These are phyloP conservation scores for Mugil cephalus DNA, from an alignment of 2,113 vertebrate species.

Conservation along the genomic window DNA sequence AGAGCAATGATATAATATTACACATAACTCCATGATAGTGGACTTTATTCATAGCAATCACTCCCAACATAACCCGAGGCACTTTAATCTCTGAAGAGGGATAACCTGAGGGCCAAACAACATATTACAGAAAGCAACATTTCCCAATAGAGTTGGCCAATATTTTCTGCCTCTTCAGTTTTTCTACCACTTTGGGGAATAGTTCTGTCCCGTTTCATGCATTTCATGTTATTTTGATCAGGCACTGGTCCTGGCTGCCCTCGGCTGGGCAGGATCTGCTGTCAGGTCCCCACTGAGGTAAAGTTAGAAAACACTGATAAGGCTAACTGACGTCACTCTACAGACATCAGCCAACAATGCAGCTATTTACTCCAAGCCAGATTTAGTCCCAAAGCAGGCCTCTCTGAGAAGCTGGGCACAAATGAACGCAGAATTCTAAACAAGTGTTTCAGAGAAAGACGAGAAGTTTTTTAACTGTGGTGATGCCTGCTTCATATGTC, in stretches of 20 bases:
- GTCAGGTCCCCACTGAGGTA: slow-evolving; percentile 56
- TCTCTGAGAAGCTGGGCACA: slow-evolving; percentile 44
- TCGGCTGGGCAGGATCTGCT: slow-evolving; percentile 23
- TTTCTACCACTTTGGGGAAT: not conserved
- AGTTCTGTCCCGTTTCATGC: not conserved
- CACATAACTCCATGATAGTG: too few species aligned
- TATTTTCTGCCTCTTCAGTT: not conserved
- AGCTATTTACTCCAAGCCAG: slow-evolving; percentile 64
- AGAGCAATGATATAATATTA: too few species aligned
- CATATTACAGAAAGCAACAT: not conserved
- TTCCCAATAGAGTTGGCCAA: not conserved
- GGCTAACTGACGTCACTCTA: slow-evolving; percentile 60
- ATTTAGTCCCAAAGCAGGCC: slow-evolving; percentile 67
- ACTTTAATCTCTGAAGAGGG: too few species aligned
- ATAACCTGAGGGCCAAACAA: too few species aligned
- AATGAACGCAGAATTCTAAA: slow-evolving; percentile 58
- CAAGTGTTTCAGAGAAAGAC: slow-evolving; percentile 23
- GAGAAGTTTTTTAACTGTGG: slow-evolving; percentile 15
- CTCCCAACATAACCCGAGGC: too few species aligned
- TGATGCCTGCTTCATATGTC: not conserved
- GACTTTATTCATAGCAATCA: too few species aligned
- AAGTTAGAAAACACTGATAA: slow-evolving; percentile 67
- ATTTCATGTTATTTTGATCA: slow-evolving; percentile 19
- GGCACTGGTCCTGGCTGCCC: slow-evolving; percentile 11
- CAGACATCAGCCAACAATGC: slow-evolving; percentile 69